A percentile compares a stretch with the other conserved stretches of the same genome.
These are phyloP conservation scores for Stomatorhinus ivindoensis DNA, from an alignment of 2,113 vertebrate species.

Conservation along the genomic window DNA sequence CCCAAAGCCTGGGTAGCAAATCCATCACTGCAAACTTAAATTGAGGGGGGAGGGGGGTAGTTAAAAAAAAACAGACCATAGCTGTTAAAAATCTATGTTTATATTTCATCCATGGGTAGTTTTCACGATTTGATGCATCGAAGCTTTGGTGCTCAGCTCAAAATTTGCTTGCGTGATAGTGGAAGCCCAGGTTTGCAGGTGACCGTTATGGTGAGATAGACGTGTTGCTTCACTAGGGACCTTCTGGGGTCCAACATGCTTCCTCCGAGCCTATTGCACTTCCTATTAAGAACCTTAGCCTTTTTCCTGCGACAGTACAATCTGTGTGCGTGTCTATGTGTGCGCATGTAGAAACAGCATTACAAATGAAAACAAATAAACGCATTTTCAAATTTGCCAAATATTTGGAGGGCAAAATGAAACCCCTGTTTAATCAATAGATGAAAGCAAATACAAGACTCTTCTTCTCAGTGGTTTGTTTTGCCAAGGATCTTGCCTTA, in stretches of 20 bases:
- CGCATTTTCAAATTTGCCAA: conserved; percentile 35
- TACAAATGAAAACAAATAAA: conserved; percentile 43
- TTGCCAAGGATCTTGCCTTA: conserved; percentile 26
- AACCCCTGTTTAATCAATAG: conserved; percentile 24
- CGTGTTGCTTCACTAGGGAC: background rate
- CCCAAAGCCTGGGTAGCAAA: background rate
- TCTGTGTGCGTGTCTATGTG: background rate
- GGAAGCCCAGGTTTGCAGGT: background rate
- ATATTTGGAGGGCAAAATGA: conserved; percentile 33
- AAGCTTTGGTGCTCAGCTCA: background rate
- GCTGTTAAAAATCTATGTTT: background rate
- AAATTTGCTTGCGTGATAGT: background rate
- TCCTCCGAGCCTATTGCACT: conserved; percentile 22
- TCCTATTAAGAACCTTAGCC: background rate
- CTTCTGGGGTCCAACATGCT: background rate
- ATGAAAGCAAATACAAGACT: conserved; percentile 33
- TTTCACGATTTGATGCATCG: background rate
- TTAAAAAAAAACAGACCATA: background rate
- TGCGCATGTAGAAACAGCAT: conserved; percentile 33
- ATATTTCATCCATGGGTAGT: background rate
- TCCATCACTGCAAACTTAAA: background rate
- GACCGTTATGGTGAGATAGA: background rate
- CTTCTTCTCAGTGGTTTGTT: conserved; percentile 24
- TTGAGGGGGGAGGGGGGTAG: background rate
- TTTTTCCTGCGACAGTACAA: conserved; percentile 6